Evolutionary conservation across 1,140 invertebrate species (phyloP).

Genomic region (Potamilus streckersoni): DNA sequence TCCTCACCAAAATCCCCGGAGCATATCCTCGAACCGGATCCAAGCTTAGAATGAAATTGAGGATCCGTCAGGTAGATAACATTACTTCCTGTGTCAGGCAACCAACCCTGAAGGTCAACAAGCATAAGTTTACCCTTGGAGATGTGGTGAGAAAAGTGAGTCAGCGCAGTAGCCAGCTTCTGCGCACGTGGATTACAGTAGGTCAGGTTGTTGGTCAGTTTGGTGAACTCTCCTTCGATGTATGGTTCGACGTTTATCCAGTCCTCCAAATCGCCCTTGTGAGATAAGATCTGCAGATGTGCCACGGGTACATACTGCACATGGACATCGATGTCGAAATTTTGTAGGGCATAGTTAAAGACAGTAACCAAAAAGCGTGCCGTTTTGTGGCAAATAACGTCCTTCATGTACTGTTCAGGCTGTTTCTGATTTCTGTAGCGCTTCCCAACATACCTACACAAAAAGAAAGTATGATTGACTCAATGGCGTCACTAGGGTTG

Average conservation of each 20-base stretch:
- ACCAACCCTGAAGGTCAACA: constrained; percentile 39
- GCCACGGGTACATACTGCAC: constrained; percentile 30
- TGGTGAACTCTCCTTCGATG: constrained; percentile 34
- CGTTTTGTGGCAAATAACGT: constrained; percentile 31
- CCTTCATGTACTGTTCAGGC: constrained; percentile 26
- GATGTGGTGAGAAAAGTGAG: constrained; percentile 29
- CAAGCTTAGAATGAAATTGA: constrained; percentile 24
- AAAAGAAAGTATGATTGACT: background rate
- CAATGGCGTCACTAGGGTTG: too few species aligned
- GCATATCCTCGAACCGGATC: constrained; percentile 10
- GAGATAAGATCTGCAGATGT: constrained; percentile 23
- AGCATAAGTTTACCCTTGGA: constrained; percentile 33
- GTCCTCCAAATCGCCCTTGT: constrained; percentile 20
- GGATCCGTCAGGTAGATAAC: constrained; percentile 39
- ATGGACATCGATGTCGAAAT: constrained; percentile 22
- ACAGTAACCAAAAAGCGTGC: constrained; percentile 33
- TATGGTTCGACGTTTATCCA: constrained; percentile 38
- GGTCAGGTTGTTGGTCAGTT: constrained; percentile 34
- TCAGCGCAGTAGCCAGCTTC: constrained; percentile 28
- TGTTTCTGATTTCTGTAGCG: constrained; percentile 28
- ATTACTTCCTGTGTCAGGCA: constrained; percentile 20
- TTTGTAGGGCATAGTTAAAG: constrained; percentile 30
- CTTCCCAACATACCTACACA: constrained; percentile 34
- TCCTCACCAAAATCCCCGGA: constrained; percentile 21
- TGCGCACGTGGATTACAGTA: constrained; percentile 21